Conservation (phyloP, 2,113 vertebrate genomes). For the Macrotus californicus region DNA sequence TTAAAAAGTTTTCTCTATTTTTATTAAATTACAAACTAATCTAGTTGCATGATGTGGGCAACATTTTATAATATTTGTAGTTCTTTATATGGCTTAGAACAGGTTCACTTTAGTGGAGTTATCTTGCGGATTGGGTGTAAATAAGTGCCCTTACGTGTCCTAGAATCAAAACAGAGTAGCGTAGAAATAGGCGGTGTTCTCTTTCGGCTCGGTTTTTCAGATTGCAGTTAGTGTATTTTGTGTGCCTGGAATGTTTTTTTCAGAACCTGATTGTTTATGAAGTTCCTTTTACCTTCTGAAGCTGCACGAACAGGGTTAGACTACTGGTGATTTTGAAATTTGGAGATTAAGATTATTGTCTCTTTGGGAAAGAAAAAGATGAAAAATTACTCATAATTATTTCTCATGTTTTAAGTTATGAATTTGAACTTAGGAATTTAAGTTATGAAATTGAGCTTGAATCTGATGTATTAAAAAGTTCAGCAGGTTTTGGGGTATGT, state of each 20-base stretch:
- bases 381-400: neutral
- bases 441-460: neutral
- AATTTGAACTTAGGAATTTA: neutral
- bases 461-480: neutral
- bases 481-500: neutral
- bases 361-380: neutral
- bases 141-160: neutral
- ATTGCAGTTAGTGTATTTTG: neutral
- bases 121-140: neutral
- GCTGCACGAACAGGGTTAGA: neutral
- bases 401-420: constrained; percentile 10
- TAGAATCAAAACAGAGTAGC: neutral
- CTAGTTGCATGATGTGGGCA: neutral
- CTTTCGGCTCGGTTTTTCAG: neutral
- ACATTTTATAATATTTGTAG: neutral
- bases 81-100: neutral
- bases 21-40: constrained; percentile 6
- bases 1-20: neutral
- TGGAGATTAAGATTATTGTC: neutral
- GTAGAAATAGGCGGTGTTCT: neutral
- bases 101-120: neutral
- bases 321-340: neutral
- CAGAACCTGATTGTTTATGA: neutral
- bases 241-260: neutral
- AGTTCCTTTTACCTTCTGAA: neutral